Evolutionary conservation across 2,113 vertebrate genomes (phyloP).

Genomic region (Columba livia): DNA sequence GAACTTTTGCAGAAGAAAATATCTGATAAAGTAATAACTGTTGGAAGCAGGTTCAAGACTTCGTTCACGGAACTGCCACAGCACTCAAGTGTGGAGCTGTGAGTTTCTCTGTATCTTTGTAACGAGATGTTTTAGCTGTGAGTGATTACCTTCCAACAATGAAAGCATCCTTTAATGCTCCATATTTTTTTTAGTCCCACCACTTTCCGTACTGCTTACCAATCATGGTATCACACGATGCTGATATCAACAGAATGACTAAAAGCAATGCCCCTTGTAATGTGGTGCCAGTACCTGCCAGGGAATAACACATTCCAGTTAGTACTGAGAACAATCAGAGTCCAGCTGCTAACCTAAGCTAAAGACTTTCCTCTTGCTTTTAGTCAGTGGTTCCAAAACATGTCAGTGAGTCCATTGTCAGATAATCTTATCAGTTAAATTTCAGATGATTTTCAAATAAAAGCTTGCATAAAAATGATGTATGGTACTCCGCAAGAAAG

Average conservation of each 20-base stretch:
- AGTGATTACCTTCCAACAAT: background rate
- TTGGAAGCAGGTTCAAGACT: background rate
- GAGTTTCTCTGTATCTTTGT: background rate
- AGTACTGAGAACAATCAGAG: background rate
- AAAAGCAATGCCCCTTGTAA: background rate
- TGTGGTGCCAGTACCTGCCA: background rate
- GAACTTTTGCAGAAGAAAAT: background rate
- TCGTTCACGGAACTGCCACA: background rate
- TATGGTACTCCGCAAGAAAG: background rate
- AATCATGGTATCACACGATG: background rate
- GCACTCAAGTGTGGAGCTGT: background rate
- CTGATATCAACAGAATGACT: background rate
- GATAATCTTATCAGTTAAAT: background rate
- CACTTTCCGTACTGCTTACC: background rate
- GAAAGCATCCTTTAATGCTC: background rate
- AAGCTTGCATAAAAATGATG: background rate
- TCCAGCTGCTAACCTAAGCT: background rate
- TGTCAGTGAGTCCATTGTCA: background rate
- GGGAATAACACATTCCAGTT: background rate
- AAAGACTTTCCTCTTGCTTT: background rate
- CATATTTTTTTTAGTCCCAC: background rate
- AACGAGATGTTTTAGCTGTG: background rate
- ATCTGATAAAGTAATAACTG: background rate
- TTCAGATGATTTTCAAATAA: background rate
- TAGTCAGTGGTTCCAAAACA: background rate